Evolutionary conservation across 2,113 vertebrate species (phyloP), one percentile per base, ranked within the genome.

Genomic region (Tursiops truncatus): DNA sequence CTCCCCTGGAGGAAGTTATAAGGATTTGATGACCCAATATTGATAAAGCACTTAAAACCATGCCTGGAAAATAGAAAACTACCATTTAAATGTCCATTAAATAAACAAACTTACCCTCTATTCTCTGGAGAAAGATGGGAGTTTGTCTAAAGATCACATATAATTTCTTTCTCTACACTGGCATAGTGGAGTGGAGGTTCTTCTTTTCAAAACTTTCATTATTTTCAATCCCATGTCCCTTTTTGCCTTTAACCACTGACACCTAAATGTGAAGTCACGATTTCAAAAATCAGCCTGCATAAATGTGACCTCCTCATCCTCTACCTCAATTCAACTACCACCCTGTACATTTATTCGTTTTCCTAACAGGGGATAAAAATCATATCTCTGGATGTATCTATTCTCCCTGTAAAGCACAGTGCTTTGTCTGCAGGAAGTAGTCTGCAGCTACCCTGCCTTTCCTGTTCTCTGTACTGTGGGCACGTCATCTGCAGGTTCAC

Each of bases 391-490:
- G 53, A 82, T 26, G 28, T 18, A 6, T 9, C n/a, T 36, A 1
- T n/a, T 36, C 20, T 76, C 60, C 56, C 10, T 8, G 6, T 1
- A 31, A n/a, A 21, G 3, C 21, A 23, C 21, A 36, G 60, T 17
- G 21, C 28, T n/a, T 18, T 31, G 21, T 3, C 80, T 70, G 23
- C 60, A 8, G 12, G 6, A 12, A 18, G 18, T 44, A 33, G 15
- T 31, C 36, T 26, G 25, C 7, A 41, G 41, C 53, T 33, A 18
- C 10, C 47, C 4, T 67, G 10, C 20, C 1, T 10, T 8, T 47
- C 33, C 17, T 26, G 0, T 0, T 70, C 23, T 53, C 7, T 44
- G 44, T 6, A 6, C 9, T 4, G 11, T 9, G 31, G 3, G 10
- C 53, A 63, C 12, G 9, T 36, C 1, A 0, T 50, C 8, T 26